Base-by-base conservation (phyloP, 2,113 vertebrate species). In the Dermatemys mawii region DNA sequence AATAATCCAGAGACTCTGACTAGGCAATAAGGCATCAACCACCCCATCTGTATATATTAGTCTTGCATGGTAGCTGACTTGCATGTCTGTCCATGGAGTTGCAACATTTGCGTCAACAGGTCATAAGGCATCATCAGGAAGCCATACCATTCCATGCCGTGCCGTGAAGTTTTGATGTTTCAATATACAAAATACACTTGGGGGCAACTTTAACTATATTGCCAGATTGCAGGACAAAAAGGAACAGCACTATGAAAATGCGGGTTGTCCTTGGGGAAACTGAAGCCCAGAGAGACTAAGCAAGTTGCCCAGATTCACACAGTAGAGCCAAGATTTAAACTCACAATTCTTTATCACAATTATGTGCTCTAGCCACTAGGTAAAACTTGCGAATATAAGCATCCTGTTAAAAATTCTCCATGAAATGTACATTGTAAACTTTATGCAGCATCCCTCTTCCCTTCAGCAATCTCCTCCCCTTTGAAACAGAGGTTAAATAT, bases 51-150 rank as follows among this genome's bases (percentile, higher is more conserved):
- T 38, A 82, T 26, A 22, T 6, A 2, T 2, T 3, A 2, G 1
- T 38, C 50, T 3, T 73, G 38, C 9, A 78, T 12, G 46, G 70
- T 35, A 32, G 5, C 17, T 86, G 7, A 32, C 8, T 29, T 63
- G 46, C 29, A 27, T 50, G 73, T 13, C 2, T 17, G 5, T 49
- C 35, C 5, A 49, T 5, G 8, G 19, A 60, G 48, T 5, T 5
- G 3, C 5, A 26, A 8, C 60, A 6, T 78, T 57, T 57, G 24
- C 19, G 41, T 9, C 9, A 27, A 3, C 14, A 22, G 38, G 16
- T 3, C 13, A 53, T 46, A 10, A 6, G 3, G 19, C 21, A 4
- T 75, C 82, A 50, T n/a, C 41, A 4, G 0, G 0, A 85, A 11
- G 8, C 24, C 24, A 57, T 12, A 44, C 14, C 8, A 51, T 12